Evolutionary conservation across 2,888 invertebrate genomes (phyloP).

Genomic region (Drosophila neotestacea): DNA sequence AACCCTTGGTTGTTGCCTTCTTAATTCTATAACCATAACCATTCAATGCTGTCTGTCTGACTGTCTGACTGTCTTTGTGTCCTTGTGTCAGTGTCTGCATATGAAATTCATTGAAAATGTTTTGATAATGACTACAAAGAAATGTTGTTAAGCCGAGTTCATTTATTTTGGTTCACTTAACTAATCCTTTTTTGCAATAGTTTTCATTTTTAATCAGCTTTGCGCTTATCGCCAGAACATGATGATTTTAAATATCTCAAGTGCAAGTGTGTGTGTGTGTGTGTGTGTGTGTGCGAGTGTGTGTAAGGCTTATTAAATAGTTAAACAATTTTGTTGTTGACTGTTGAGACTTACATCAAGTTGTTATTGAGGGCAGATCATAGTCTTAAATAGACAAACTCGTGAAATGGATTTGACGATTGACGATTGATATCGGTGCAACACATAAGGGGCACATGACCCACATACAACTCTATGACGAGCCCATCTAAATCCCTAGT

Average conservation of each 20-base stretch:
- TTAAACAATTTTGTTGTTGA: constrained; percentile 1
- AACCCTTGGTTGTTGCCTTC: constrained; percentile 2
- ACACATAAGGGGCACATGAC: constrained; percentile 53
- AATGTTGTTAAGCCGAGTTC: constrained; percentile 76
- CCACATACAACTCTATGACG: constrained; percentile 37
- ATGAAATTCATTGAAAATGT: constrained; percentile 68
- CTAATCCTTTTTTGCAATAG: constrained; percentile 79
- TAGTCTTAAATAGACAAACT: constrained; percentile 33
- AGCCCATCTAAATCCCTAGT: constrained; percentile 38
- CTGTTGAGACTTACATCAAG: constrained; percentile 26
- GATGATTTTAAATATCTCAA: constrained; percentile 7
- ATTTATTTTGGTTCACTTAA: constrained; percentile 81
- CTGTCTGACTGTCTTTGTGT: constrained; percentile 13
- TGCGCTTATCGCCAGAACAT: constrained; percentile 54
- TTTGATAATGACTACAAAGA: constrained; percentile 78
- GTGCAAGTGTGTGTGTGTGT: not conserved
- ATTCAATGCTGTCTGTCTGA: constrained; percentile 23
- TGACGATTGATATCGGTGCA: constrained; percentile 23
- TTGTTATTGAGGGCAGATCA: constrained; percentile 26
- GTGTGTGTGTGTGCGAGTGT: not conserved
- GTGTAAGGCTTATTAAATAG: constrained; percentile 18
- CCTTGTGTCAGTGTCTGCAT: constrained; percentile 42
- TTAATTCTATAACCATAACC: constrained; percentile 14
- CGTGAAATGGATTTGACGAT: constrained; percentile 12
- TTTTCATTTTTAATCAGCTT: constrained; percentile 78